These are phyloP conservation scores for Saturnia japonica DNA, from an alignment of 2,888 invertebrate species.

Conservation along the genomic window DNA sequence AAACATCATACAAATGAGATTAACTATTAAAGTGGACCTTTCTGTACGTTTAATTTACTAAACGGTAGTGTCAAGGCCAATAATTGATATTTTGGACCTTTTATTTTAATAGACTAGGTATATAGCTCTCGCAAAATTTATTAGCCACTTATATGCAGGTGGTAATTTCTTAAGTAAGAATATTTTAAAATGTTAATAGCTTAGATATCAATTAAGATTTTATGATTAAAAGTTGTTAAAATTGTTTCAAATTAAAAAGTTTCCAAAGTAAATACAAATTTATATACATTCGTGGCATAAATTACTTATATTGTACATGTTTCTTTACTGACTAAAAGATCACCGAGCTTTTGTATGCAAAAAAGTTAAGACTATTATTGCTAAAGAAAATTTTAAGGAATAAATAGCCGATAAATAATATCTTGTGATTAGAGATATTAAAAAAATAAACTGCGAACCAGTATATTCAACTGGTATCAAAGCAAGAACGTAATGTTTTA, in stretches of 20 bases:
- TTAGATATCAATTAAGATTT: constrained; percentile 3
- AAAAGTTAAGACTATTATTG: not conserved
- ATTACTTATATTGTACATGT: not conserved
- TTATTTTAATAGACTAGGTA: not conserved
- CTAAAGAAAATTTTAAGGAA: not conserved
- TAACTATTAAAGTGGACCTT: not conserved
- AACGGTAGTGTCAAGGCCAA: not conserved
- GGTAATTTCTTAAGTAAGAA: constrained; percentile 13
- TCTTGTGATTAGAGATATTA: not conserved
- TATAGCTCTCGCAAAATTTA: not conserved
- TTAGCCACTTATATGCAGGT: not conserved
- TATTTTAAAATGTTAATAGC: not conserved
- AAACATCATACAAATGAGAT: not conserved
- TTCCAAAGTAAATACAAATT: constrained; percentile 10
- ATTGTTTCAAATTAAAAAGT: constrained; percentile 25
- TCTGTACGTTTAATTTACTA: not conserved
- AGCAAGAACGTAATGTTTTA: not conserved
- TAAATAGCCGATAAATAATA: not conserved
- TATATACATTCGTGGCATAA: not conserved
- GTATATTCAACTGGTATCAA: not conserved
- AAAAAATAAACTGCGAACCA: not conserved
- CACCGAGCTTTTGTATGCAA: not conserved
- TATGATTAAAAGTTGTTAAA: constrained; percentile 2
- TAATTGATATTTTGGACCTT: not conserved
- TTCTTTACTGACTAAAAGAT: not conserved